A percentile compares a stretch with the other conserved stretches of the same genome.
These are phyloP conservation scores for Caenorhabditis sp. DNA, from an alignment of 2,888 invertebrate genomes.

Conservation along the genomic window DNA sequence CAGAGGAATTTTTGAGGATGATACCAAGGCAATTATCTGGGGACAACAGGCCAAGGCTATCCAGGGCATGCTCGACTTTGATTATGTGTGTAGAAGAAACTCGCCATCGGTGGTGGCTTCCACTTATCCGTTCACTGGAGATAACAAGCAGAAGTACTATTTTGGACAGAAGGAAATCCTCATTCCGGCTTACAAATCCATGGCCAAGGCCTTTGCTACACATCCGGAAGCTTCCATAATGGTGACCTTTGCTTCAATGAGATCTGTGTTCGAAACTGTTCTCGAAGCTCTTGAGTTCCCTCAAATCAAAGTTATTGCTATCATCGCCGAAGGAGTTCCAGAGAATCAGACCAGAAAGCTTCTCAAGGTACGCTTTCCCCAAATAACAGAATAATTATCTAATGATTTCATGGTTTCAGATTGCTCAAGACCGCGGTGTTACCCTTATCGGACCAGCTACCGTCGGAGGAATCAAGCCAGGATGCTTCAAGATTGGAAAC, in stretches of 20 bases:
- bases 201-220: slow-evolving; percentile 95
- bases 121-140: slow-evolving; percentile 95
- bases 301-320: slow-evolving; percentile 90
- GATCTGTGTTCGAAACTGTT: slow-evolving; percentile 97
- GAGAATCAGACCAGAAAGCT: slow-evolving; percentile 97
- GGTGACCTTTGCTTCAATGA: slow-evolving; percentile 94
- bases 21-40: slow-evolving; percentile 89
- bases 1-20: slow-evolving; percentile 72
- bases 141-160: slow-evolving; percentile 99
- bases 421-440: slow-evolving; percentile 86
- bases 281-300: slow-evolving; percentile 93
- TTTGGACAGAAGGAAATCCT: slow-evolving; percentile 90
- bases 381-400: neutral
- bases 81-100: slow-evolving; percentile 90
- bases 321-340: slow-evolving; percentile 99
- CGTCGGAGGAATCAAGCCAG: slow-evolving; percentile 96
- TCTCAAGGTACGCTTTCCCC: slow-evolving; percentile 83
- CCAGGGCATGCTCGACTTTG: slow-evolving; percentile 95
- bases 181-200: slow-evolving; percentile 90
- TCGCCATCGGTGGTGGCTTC: slow-evolving; percentile 93
- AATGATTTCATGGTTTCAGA: slow-evolving; percentile 27
- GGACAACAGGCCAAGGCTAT: slow-evolving; percentile 98
- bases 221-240: slow-evolving; percentile 95
- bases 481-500: slow-evolving; percentile 96
- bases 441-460: slow-evolving; percentile 86